phyloP scores from a whole-genome alignment of 2,888 invertebrate species.

The Argynnis bischoffii region DNA sequence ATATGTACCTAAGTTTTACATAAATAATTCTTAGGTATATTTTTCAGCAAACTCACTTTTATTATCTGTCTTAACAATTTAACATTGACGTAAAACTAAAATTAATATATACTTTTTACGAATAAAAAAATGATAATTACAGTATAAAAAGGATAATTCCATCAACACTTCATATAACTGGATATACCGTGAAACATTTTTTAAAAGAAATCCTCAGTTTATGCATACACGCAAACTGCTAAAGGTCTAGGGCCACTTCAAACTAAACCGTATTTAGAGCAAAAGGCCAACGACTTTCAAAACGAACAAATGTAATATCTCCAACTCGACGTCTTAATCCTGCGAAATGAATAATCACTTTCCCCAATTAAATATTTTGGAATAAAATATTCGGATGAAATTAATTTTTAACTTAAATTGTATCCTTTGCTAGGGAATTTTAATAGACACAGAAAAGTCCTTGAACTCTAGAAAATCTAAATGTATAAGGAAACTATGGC shows the following conservation, averaged over 20 bases:
- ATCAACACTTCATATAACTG: no score
- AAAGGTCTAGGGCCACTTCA: slow-evolving; percentile 16
- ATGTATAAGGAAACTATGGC: slow-evolving; percentile 78
- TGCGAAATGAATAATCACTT: slow-evolving; percentile 5
- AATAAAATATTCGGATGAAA: not conserved
- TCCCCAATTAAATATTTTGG: slow-evolving; percentile 1
- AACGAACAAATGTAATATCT: slow-evolving; percentile 16
- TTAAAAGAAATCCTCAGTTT: not conserved
- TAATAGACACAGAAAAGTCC: slow-evolving; percentile 74
- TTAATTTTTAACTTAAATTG: slow-evolving; percentile 17
- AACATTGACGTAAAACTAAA: no score
- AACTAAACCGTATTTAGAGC: slow-evolving; percentile 23
- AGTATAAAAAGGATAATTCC: no score
- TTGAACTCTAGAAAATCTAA: slow-evolving; percentile 79
- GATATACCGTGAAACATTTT: not conserved
- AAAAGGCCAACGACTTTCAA: slow-evolving; percentile 26
- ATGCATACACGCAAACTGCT: slow-evolving; percentile 3
- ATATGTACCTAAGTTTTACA: no score
- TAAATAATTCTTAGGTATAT: no score
- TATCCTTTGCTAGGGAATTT: slow-evolving; percentile 52
- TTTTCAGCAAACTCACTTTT: no score
- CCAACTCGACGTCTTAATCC: slow-evolving; percentile 11
- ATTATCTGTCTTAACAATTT: no score
- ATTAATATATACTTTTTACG: no score
- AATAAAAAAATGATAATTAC: no score